Conservation (phyloP, 2,113 vertebrate species). For the Laticauda colubrina region DNA sequence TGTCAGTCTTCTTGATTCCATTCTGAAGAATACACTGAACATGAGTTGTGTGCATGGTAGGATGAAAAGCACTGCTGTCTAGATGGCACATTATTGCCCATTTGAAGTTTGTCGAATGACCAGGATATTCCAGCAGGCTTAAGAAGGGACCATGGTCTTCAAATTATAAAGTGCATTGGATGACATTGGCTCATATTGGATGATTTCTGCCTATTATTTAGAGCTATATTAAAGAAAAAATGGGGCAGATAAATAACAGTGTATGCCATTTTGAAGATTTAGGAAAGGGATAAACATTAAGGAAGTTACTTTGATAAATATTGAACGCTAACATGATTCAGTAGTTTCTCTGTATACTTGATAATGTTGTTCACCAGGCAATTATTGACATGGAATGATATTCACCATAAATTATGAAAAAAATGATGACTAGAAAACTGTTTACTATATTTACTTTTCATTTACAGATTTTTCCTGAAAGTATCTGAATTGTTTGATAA, state of each 20-base stretch:
- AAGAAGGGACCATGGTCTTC: not conserved
- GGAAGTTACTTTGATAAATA: not conserved
- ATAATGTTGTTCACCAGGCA: not conserved
- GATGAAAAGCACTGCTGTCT: not conserved
- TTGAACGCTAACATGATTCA: not conserved
- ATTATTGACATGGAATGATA: not conserved
- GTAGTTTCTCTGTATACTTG: not conserved
- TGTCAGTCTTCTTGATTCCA: not conserved
- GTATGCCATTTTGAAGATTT: not conserved
- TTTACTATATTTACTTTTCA: slow-evolving; percentile 42
- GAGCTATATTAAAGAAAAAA: not conserved
- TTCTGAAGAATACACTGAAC: not conserved
- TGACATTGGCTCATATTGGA: not conserved
- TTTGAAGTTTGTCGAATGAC: not conserved
- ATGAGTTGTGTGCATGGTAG: not conserved
- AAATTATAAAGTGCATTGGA: not conserved
- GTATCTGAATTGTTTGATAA: slow-evolving; percentile 98
- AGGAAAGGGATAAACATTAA: not conserved
- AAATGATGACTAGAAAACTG: slow-evolving; percentile 1
- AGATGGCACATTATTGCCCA: not conserved
- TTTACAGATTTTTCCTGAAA: slow-evolving; percentile 92
- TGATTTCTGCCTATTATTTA: not conserved
- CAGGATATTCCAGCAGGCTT: not conserved
- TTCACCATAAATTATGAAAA: not conserved
- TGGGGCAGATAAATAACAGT: not conserved